Percentiles rank a stretch among this genome's conserved stretches.
phyloP scores from a whole-genome alignment of 2,888 invertebrate species.

The Yponomeuta plumbellus region DNA sequence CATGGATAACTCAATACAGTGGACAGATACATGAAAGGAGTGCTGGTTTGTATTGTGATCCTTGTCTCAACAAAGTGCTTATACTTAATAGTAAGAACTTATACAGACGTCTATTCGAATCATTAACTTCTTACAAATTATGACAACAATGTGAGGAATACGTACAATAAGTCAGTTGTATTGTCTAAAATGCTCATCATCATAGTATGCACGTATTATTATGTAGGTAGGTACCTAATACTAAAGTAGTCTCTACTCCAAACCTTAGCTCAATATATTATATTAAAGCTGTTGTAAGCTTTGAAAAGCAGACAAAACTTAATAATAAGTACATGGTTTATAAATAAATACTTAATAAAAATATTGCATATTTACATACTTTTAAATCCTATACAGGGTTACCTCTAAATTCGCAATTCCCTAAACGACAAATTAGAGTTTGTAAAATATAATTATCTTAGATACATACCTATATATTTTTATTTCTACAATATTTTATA shows the following conservation, averaged over 20 bases:
- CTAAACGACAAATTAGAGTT: too few relatives aligned
- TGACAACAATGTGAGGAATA: constrained; percentile 4
- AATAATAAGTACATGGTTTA: background rate
- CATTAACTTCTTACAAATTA: constrained; percentile 3
- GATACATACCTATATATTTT: too few relatives aligned
- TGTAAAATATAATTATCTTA: too few relatives aligned
- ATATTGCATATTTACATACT: too few relatives aligned
- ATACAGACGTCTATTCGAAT: background rate
- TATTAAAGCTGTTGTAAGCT: background rate
- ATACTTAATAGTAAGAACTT: background rate
- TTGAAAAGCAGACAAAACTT: background rate
- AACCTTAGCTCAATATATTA: background rate
- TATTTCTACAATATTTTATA: too few relatives aligned
- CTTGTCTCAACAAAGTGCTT: too few relatives aligned
- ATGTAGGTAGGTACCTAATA: background rate
- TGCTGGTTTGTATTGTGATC: too few relatives aligned
- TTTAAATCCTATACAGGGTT: too few relatives aligned
- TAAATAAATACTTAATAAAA: background rate
- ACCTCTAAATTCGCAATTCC: too few relatives aligned
- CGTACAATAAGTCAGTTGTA: background rate
- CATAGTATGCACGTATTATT: background rate
- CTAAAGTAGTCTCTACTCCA: background rate
- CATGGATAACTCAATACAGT: too few relatives aligned
- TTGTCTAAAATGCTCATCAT: background rate
- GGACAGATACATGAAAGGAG: too few relatives aligned